phyloP scores from a whole-genome alignment of 1,140 invertebrate species.

The Pseudomyrmex gracilis region DNA sequence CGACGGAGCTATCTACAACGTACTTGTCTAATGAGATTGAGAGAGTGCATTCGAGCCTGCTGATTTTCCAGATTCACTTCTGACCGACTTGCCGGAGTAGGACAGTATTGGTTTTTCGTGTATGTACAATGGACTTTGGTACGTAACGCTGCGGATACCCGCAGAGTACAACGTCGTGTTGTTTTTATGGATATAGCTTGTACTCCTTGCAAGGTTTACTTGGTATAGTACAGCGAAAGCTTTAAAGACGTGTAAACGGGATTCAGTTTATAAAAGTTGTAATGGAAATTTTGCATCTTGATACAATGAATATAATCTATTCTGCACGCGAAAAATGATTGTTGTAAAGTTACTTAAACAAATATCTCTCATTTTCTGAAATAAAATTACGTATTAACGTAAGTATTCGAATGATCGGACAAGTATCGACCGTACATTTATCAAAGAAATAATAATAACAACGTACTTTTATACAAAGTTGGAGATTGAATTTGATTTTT shows the following conservation, averaged over 20 bases:
- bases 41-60: constrained; percentile 2
- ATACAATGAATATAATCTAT: neutral
- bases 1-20: neutral
- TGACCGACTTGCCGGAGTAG: neutral
- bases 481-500: too few relatives aligned
- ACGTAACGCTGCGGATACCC: constrained; percentile 11
- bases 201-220: constrained; percentile 11
- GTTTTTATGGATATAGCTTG: constrained; percentile 63
- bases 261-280: neutral
- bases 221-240: neutral
- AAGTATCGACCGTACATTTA: too few relatives aligned
- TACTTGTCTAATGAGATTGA: constrained; percentile 38
- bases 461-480: too few relatives aligned
- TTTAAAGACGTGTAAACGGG: neutral
- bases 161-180: constrained; percentile 25
- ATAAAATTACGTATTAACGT: too few relatives aligned
- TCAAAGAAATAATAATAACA: too few relatives aligned
- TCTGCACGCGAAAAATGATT: neutral
- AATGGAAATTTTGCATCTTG: neutral
- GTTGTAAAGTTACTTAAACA: neutral
- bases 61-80: constrained; percentile 23
- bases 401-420: too few relatives aligned
- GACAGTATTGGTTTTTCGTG: constrained; percentile 58
- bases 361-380: too few relatives aligned
- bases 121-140: neutral